A percentile compares a stretch with the other conserved stretches of the same genome.
phyloP scores from a whole-genome alignment of 2,888 invertebrate genomes.

The Orchesellides sinensis region DNA sequence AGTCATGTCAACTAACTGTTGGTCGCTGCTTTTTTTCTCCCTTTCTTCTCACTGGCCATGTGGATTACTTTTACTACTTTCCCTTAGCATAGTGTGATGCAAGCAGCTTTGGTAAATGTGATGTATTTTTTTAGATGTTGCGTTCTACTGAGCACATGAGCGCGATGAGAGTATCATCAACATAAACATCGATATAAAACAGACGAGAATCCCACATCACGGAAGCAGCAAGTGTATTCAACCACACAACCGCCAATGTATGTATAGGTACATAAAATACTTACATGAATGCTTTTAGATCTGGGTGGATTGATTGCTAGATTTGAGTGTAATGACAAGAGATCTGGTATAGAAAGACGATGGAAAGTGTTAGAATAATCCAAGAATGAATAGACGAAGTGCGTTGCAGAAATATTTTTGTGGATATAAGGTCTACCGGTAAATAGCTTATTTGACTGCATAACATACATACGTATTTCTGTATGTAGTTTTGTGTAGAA shows the following conservation, averaged over 20 bases:
- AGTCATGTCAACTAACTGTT: conserved; percentile 56
- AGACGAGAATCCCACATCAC: neutral
- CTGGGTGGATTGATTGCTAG: conserved; percentile 25
- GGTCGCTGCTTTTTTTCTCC: conserved; percentile 19
- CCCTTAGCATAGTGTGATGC: conserved; percentile 6
- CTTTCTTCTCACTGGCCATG: neutral
- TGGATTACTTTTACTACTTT: conserved; percentile 32
- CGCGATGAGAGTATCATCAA: conserved; percentile 13
- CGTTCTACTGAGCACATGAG: neutral
- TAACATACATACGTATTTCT: too few relatives aligned
- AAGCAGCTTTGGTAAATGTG: conserved; percentile 10
- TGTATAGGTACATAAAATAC: neutral
- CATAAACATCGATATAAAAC: conserved; percentile 29
- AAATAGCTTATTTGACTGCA: too few relatives aligned
- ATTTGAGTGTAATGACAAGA: conserved; percentile 25
- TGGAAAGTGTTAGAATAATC: neutral
- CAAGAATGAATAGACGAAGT: neutral
- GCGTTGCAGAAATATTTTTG: neutral
- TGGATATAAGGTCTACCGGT: too few relatives aligned
- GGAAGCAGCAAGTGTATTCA: neutral
- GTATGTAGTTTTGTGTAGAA: too few relatives aligned
- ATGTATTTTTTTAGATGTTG: conserved; percentile 1
- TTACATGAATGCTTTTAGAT: neutral
- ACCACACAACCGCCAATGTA: neutral
- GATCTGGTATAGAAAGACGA: conserved; percentile 3